Percentiles rank a stretch among this genome's conserved stretches.
These are phyloP conservation scores for Lytechinus variegatus DNA, from an alignment of 35 echinoderm and acorn worm genomes.

Conservation along the genomic window DNA sequence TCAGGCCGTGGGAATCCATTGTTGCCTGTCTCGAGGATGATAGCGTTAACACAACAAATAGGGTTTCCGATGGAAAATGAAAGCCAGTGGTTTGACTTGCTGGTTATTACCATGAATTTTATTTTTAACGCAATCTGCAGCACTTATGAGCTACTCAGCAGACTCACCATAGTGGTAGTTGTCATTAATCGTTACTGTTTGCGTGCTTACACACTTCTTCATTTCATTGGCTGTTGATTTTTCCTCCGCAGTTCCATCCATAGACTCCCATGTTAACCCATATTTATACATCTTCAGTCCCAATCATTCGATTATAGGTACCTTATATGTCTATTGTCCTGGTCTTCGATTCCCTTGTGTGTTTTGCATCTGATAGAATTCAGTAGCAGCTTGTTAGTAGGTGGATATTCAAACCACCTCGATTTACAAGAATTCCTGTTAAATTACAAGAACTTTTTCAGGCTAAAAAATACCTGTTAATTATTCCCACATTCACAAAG, in stretches of 20 bases:
- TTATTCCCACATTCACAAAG: too few species aligned
- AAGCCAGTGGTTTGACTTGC: neutral
- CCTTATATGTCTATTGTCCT: neutral
- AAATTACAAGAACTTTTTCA: too few species aligned
- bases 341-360: neutral
- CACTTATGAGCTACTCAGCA: too few species aligned
- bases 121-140: too few species aligned
- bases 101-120: too few species aligned
- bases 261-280: neutral
- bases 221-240: neutral
- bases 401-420: too few species aligned
- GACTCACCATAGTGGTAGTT: too few species aligned
- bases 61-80: neutral
- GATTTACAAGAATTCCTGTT: too few species aligned
- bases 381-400: neutral
- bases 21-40: too few species aligned
- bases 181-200: neutral
- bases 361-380: neutral
- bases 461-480: too few species aligned
- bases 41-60: neutral
- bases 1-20: neutral
- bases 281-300: too few species aligned
- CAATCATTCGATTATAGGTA: too few species aligned
- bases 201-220: neutral
- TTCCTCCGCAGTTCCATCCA: neutral